phyloP scores from a whole-genome alignment of 2,888 invertebrate species.

The Polyommatus icarus region DNA sequence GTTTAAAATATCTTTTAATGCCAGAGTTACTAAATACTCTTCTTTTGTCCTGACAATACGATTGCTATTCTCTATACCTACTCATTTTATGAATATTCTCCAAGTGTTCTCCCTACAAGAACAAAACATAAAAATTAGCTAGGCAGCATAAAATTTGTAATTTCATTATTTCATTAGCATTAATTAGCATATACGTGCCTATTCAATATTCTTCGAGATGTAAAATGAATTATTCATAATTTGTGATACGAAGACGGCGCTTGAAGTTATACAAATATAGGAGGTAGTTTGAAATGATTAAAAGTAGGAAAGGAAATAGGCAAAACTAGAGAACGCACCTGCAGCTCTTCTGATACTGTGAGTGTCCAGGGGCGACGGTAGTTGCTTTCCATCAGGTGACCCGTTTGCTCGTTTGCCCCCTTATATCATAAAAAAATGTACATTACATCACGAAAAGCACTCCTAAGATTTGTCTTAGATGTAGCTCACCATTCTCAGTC shows the following conservation, averaged over 20 bases:
- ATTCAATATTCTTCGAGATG: conserved; percentile 21
- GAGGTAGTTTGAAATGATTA: conserved; percentile 6
- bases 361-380: no score
- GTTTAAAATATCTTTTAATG: no score
- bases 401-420: no score
- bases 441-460: no score
- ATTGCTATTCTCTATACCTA: not conserved
- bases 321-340: not conserved
- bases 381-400: no score
- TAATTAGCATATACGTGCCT: conserved; percentile 20
- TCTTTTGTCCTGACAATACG: no score
- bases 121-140: not conserved
- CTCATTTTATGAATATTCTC: not conserved
- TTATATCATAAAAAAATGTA: no score
- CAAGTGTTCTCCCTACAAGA: not conserved
- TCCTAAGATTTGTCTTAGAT: no score
- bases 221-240: conserved; percentile 22
- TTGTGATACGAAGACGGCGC: not conserved
- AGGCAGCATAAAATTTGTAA: not conserved
- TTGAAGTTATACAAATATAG: not conserved
- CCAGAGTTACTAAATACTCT: no score
- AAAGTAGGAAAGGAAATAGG: not conserved
- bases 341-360: no score
- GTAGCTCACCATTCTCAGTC: no score
- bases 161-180: conserved; percentile 24